Conservation (phyloP, 2,888 invertebrate genomes). For the Mythimna lalbum region DNA sequence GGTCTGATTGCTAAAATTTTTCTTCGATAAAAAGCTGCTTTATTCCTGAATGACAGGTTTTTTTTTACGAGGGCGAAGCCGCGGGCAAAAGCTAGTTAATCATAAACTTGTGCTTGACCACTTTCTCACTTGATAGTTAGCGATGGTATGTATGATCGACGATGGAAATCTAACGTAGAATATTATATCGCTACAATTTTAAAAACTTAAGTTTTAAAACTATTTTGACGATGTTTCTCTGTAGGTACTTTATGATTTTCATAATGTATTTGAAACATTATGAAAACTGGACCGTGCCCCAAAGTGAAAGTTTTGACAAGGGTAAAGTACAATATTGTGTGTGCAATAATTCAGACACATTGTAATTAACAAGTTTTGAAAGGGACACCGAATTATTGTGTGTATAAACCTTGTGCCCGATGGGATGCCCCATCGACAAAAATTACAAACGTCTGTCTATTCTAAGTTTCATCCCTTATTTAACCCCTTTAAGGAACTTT, state of each 20-base stretch:
- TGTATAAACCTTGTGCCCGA: neutral
- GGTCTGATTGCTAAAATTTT: too few relatives aligned
- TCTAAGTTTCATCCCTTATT: neutral
- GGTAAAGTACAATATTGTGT: neutral
- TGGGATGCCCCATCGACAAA: neutral
- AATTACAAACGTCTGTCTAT: neutral
- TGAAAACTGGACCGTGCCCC: neutral
- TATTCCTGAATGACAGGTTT: too few relatives aligned
- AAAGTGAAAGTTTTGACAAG: constrained; percentile 34
- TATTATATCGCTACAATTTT: too few relatives aligned
- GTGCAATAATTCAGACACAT: constrained; percentile 15
- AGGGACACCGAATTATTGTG: constrained; percentile 6
- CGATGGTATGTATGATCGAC: too few relatives aligned
- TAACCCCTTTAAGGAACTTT: neutral
- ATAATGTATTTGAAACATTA: constrained; percentile 4
- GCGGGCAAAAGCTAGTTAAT: too few relatives aligned
- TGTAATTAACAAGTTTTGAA: constrained; percentile 20
- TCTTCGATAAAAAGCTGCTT: too few relatives aligned
- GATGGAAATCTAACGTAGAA: too few relatives aligned
- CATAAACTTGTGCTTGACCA: too few relatives aligned
- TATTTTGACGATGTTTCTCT: neutral
- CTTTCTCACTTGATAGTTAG: too few relatives aligned
- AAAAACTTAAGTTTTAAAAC: neutral
- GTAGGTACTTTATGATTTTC: neutral
- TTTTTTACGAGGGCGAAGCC: too few relatives aligned